These are phyloP conservation scores for Megaustenia siamemsis DNA, from an alignment of 2,888 invertebrate genomes.

Conservation along the genomic window DNA sequence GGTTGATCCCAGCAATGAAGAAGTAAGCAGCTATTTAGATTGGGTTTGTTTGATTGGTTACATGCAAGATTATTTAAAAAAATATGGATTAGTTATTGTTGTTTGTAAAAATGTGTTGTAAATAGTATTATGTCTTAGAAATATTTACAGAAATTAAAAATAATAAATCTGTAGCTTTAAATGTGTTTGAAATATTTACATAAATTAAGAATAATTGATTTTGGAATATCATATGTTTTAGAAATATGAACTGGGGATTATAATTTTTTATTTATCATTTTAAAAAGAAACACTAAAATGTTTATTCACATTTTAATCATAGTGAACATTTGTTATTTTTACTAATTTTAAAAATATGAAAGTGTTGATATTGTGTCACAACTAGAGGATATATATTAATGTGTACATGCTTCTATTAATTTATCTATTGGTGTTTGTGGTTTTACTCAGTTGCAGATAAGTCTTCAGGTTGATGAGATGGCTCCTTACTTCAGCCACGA, in stretches of 20 bases:
- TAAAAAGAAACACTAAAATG: too few species aligned
- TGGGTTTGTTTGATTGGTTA: neutral
- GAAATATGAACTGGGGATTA: too few species aligned
- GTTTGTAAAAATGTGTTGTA: neutral
- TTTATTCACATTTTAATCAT: too few species aligned
- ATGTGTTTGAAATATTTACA: too few species aligned
- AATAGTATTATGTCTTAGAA: neutral
- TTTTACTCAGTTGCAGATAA: slow-evolving; percentile 79
- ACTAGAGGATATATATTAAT: too few species aligned
- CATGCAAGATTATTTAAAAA: neutral
- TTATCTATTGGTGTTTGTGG: neutral
- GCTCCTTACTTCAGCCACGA: slow-evolving; percentile 90
- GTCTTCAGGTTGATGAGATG: slow-evolving; percentile 90
- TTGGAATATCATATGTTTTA: too few species aligned
- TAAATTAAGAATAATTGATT: too few species aligned
- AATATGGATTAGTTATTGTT: neutral
- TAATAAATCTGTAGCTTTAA: too few species aligned
- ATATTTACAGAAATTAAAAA: too few species aligned
- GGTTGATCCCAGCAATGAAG: slow-evolving; percentile 85
- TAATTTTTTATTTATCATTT: too few species aligned
- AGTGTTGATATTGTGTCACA: neutral
- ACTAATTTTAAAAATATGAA: too few species aligned
- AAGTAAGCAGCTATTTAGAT: slow-evolving; percentile 80
- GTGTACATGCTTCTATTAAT: neutral
- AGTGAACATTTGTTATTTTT: too few species aligned